A percentile compares a stretch with the other conserved stretches of the same genome.
Conservation (phyloP, 2,113 vertebrate genomes). For the Suricata suricatta region DNA sequence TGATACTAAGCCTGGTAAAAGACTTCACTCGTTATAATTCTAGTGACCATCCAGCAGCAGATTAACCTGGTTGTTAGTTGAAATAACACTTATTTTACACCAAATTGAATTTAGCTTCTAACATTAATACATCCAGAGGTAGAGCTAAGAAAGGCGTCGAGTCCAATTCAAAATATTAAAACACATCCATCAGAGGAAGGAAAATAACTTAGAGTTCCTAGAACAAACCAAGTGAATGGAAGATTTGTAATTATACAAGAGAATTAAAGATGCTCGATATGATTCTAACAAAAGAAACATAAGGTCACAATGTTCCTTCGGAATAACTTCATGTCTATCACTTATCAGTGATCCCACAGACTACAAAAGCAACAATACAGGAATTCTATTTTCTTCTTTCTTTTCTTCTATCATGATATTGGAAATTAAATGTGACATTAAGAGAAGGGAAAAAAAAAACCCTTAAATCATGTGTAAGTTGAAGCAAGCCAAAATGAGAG, state of each 20-base stretch:
- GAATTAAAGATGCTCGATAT: background rate
- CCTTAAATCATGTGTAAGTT: background rate
- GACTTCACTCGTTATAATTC: background rate
- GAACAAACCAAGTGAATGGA: background rate
- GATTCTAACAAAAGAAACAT: constrained; percentile 51
- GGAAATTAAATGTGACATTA: constrained; percentile 20
- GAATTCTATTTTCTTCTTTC: background rate
- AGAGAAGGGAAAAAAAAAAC: too few relatives aligned
- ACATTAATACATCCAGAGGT: background rate
- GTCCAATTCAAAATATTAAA: background rate
- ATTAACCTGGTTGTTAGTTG: background rate
- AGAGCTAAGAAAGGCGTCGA: background rate
- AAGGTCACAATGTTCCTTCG: background rate
- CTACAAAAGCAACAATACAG: background rate
- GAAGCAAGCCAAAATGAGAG: constrained; percentile 42
- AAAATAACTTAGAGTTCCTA: background rate
- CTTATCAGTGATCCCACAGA: background rate
- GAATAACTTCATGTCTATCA: background rate
- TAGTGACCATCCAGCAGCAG: background rate
- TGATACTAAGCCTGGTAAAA: constrained; percentile 23
- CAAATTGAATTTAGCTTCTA: constrained; percentile 25
- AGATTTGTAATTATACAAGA: background rate
- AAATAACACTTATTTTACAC: constrained; percentile 17
- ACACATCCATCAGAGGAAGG: constrained; percentile 31
- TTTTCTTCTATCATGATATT: background rate